These are phyloP conservation scores for Aplidium turbinatum DNA, from an alignment of 23 tunicate genomes.

Conservation along the genomic window DNA sequence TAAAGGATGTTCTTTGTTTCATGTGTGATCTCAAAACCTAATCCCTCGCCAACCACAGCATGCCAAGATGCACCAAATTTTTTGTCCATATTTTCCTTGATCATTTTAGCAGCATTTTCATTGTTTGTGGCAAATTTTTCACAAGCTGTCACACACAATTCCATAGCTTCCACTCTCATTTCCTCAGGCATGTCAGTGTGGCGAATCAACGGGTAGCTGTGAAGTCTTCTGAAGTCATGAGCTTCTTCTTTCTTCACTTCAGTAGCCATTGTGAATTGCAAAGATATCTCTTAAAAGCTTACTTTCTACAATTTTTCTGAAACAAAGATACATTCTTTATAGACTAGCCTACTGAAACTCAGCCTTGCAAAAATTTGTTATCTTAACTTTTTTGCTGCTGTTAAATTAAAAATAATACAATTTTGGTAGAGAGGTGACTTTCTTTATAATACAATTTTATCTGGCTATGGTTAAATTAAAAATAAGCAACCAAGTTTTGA, in stretches of 20 bases:
- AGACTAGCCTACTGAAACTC: too few species aligned
- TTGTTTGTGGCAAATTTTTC: slow-evolving; percentile 84
- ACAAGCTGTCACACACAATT: slow-evolving; percentile 95
- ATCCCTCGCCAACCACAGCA: slow-evolving; percentile 97
- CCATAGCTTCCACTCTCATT: slow-evolving; percentile 98
- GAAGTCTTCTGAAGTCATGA: slow-evolving; percentile 74
- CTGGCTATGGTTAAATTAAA: too few species aligned
- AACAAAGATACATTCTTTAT: too few species aligned
- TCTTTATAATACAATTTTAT: too few species aligned
- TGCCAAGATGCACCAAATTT: slow-evolving; percentile 99
- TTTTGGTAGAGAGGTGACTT: too few species aligned
- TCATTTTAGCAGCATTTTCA: slow-evolving; percentile 97
- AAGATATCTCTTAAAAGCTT: too few species aligned
- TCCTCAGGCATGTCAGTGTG: slow-evolving; percentile 99
- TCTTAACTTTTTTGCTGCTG: too few species aligned
- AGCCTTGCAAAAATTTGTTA: too few species aligned
- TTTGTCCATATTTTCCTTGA: slow-evolving; percentile 99
- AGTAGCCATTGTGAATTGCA: too few species aligned
- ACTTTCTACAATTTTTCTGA: too few species aligned
- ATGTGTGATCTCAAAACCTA: slow-evolving; percentile 93
- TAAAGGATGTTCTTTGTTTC: slow-evolving; percentile 91
- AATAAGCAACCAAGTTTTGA: too few species aligned
- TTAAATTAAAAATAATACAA: too few species aligned
- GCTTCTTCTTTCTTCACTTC: slow-evolving; percentile 88
- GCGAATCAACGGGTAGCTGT: slow-evolving; percentile 85